Evolutionary conservation across 2,113 vertebrate genomes (phyloP).

Genomic region (Caranx ignobilis): DNA sequence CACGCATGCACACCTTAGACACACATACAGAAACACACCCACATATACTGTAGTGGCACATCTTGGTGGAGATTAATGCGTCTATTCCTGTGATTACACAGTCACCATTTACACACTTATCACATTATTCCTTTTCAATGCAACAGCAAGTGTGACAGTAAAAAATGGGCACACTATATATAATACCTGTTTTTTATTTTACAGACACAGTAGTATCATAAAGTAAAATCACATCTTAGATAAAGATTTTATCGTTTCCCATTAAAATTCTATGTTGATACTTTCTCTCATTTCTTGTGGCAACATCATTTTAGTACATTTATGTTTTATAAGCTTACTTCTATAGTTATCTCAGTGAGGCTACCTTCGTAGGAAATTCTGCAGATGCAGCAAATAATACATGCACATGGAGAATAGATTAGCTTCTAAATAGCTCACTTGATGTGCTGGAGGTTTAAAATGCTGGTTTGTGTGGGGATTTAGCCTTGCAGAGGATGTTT

Average conservation of each 20-base stretch:
- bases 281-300: background rate
- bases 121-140: constrained; percentile 32
- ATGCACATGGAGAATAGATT: constrained; percentile 3
- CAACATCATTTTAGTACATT: background rate
- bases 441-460: background rate
- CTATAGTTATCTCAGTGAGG: background rate
- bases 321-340: background rate
- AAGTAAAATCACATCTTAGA: background rate
- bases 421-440: background rate
- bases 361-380: background rate
- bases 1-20: constrained; percentile 3
- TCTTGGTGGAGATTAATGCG: constrained; percentile 59
- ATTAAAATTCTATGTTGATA: background rate
- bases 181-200: background rate
- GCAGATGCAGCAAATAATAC: background rate
- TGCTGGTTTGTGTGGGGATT: background rate
- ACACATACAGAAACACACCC: constrained; percentile 19
- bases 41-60: constrained; percentile 22
- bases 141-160: constrained; percentile 9
- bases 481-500: background rate
- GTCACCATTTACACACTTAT: constrained; percentile 53
- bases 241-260: background rate
- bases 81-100: constrained; percentile 63
- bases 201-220: background rate
- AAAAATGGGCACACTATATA: background rate